phyloP scores from a whole-genome alignment of 1,140 invertebrate genomes.

The Macrobrachium rosenbergii region DNA sequence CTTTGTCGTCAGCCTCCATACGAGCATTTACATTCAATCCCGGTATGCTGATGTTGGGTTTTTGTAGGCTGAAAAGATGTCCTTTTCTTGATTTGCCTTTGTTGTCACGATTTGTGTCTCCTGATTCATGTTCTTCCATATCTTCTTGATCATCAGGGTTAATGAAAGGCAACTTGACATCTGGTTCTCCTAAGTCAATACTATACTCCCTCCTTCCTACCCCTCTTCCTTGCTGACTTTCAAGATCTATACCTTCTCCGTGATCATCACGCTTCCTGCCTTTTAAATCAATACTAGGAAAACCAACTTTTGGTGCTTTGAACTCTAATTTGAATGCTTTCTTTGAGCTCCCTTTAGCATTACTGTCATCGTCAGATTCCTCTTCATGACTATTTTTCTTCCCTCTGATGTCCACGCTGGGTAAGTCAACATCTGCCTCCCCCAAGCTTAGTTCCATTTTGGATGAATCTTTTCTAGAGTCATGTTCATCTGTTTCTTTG shows the following conservation, averaged over 20 bases:
- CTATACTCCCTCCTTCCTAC: not conserved
- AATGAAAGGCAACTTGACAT: not conserved
- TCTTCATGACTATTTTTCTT: not conserved
- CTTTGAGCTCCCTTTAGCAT: not conserved
- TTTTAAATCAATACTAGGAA: not conserved
- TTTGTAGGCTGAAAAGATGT: not conserved
- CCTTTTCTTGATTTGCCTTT: not conserved
- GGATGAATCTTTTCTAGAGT: not conserved
- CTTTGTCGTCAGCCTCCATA: constrained; percentile 11
- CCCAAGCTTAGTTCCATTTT: no score
- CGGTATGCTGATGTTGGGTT: not conserved
- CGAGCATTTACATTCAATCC: not conserved
- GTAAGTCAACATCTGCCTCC: no score
- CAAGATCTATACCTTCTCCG: not conserved
- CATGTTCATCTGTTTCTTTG: not conserved
- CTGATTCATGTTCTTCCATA: not conserved
- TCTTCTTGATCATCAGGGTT: not conserved
- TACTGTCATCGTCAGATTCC: not conserved
- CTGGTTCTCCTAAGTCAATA: not conserved
- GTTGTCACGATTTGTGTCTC: not conserved
- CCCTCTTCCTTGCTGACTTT: not conserved
- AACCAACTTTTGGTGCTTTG: constrained; percentile 1
- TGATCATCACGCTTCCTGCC: not conserved
- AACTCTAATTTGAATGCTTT: not conserved
- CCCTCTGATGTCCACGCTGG: not conserved